Percentiles rank a stretch among this genome's conserved stretches.
Conservation (phyloP, 2,888 invertebrate species). For the Chydorus sphaericus region DNA sequence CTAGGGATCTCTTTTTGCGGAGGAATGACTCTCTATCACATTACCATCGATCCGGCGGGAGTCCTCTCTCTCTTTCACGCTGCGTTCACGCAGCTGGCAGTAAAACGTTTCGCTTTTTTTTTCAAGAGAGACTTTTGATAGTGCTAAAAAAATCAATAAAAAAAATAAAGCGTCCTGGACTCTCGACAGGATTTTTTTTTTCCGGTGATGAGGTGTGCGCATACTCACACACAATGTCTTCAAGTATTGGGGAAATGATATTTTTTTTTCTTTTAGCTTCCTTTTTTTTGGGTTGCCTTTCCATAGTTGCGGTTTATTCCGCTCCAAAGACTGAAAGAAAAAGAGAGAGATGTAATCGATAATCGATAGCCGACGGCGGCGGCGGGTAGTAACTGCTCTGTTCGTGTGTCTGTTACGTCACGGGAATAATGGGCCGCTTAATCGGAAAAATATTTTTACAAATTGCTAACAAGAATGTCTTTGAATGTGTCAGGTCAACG, state of each 20-base stretch:
- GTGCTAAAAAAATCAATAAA: too few species aligned
- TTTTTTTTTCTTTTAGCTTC: not conserved
- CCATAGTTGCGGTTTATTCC: not conserved
- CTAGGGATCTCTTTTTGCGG: too few species aligned
- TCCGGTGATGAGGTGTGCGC: too few species aligned
- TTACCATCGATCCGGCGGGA: not conserved
- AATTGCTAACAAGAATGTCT: not conserved
- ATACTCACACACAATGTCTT: too few species aligned
- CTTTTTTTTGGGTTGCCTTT: not conserved
- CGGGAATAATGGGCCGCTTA: not conserved
- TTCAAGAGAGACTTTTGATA: too few species aligned
- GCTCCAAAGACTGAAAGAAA: not conserved
- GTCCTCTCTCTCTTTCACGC: not conserved
- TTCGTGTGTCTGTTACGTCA: not conserved
- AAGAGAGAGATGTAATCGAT: conserved; percentile 2
- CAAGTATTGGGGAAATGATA: too few species aligned
- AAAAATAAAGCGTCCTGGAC: too few species aligned
- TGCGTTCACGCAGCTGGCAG: not conserved
- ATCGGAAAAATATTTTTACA: too few species aligned
- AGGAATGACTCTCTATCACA: not conserved
- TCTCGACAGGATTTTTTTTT: too few species aligned
- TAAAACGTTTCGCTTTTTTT: too few species aligned
- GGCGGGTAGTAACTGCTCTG: not conserved
- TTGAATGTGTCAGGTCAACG: conserved; percentile 62
- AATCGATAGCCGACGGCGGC: not conserved